Evolutionary conservation across 2,888 invertebrate species (phyloP).

Genomic region (Capitulum mitella): DNA sequence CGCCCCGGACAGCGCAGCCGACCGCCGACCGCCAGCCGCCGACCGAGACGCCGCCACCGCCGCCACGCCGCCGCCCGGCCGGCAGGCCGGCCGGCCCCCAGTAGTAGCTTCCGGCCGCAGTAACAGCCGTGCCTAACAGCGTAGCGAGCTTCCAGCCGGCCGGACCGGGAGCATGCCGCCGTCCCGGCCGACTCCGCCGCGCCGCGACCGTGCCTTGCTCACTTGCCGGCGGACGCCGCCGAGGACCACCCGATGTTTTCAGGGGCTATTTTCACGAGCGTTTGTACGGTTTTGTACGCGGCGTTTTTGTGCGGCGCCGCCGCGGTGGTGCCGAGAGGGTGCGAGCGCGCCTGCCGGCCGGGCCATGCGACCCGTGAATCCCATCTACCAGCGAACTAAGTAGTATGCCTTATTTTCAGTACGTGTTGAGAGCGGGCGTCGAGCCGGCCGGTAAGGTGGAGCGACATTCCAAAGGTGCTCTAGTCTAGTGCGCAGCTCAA

Average conservation of each 20-base stretch:
- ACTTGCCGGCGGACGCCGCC: not conserved
- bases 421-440: not conserved
- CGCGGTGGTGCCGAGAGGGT: not conserved
- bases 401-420: slow-evolving; percentile 22
- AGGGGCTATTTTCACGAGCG: not conserved
- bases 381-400: not conserved
- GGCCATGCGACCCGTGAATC: not conserved
- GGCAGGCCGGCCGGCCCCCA: too few relatives aligned
- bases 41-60: too few relatives aligned
- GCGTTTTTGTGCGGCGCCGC: not conserved
- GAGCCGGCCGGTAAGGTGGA: not conserved
- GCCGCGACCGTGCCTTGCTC: not conserved
- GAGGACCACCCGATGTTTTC: not conserved
- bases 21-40: not conserved
- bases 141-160: not conserved
- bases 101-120: slow-evolving; percentile 13
- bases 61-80: too few relatives aligned
- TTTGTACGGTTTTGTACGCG: not conserved
- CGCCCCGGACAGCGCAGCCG: not conserved
- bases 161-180: too few relatives aligned
- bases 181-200: too few relatives aligned
- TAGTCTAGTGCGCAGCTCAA: slow-evolving; percentile 14
- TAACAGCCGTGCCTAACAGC: slow-evolving; percentile 12
- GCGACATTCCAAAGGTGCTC: slow-evolving; percentile 18
- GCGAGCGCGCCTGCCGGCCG: not conserved